These are phyloP conservation scores for Netelia inedita DNA, from an alignment of 2,888 invertebrate genomes.

Conservation along the genomic window DNA sequence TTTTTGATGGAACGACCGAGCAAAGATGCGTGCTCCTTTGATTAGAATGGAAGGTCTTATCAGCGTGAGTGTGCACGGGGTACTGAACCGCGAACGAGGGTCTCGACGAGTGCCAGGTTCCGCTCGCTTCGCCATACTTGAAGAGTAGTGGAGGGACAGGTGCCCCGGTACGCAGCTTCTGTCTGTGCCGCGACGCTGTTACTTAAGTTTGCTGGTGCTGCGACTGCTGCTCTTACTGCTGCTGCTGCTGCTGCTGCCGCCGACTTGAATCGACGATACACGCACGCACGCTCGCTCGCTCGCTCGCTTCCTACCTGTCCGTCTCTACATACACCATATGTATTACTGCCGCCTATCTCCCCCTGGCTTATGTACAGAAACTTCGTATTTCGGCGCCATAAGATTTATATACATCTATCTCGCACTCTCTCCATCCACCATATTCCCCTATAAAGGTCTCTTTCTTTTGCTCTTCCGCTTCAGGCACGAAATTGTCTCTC, in stretches of 20 bases:
- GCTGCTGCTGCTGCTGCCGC: background rate
- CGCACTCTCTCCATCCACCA: constrained; percentile 1
- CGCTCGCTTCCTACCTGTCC: constrained; percentile 35
- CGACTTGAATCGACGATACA: constrained; percentile 61
- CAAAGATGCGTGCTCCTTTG: constrained; percentile 54
- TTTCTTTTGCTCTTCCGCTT: constrained; percentile 11
- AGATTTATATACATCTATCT: constrained; percentile 10
- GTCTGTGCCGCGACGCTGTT: constrained; percentile 66
- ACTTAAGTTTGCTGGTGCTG: constrained; percentile 53
- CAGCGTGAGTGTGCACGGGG: constrained; percentile 81
- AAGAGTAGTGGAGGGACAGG: constrained; percentile 78
- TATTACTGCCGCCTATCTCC: constrained; percentile 25
- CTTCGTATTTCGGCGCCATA: constrained; percentile 48
- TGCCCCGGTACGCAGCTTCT: constrained; percentile 77
- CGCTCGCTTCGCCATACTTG: constrained; percentile 75
- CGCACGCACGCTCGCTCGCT: constrained; percentile 64
- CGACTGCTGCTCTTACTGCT: background rate
- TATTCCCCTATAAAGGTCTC: background rate
- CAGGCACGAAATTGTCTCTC: constrained; percentile 24
- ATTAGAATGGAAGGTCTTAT: constrained; percentile 80
- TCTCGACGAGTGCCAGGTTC: constrained; percentile 75
- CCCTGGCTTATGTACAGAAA: constrained; percentile 14
- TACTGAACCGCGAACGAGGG: constrained; percentile 78
- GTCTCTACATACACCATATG: constrained; percentile 34
- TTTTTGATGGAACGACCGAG: constrained; percentile 14